Evolutionary conservation across 2,113 vertebrate species (phyloP).

Genomic region (Ifrita kowaldi): DNA sequence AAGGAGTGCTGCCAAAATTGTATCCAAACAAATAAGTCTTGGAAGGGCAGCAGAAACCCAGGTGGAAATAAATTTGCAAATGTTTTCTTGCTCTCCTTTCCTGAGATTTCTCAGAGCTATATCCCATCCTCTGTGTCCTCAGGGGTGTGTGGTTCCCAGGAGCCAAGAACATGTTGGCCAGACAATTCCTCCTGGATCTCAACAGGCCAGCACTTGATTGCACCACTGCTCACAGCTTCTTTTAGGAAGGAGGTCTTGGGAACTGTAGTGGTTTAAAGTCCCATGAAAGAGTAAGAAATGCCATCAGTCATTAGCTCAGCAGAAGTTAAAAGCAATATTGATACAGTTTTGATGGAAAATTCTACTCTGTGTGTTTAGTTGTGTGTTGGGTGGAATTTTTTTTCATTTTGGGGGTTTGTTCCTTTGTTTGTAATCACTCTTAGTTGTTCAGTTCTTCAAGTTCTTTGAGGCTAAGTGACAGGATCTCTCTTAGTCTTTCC

Average conservation of each 20-base stretch:
- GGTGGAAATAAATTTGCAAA: not conserved
- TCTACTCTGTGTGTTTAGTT: not conserved
- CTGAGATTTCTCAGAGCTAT: not conserved
- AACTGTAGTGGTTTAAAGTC: not conserved
- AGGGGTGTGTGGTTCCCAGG: not conserved
- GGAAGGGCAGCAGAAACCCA: not conserved
- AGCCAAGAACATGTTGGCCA: not conserved
- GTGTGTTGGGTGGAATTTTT: not conserved
- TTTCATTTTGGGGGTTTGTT: not conserved
- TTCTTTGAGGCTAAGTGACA: not conserved
- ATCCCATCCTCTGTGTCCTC: not conserved
- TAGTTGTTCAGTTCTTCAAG: not conserved
- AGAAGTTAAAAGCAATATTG: not conserved
- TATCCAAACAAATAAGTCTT: not conserved
- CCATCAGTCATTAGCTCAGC: not conserved
- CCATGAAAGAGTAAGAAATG: not conserved
- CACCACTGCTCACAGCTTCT: not conserved
- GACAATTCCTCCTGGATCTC: not conserved
- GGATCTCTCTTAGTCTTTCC: not conserved
- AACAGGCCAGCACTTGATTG: not conserved
- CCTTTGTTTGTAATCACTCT: not conserved
- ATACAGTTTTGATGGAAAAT: not conserved
- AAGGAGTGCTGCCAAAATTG: not conserved
- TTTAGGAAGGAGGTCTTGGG: not conserved
- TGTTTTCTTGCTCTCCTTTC: not conserved